Conservation (phyloP, 2,888 invertebrate species). For the Brachyptera putata region DNA sequence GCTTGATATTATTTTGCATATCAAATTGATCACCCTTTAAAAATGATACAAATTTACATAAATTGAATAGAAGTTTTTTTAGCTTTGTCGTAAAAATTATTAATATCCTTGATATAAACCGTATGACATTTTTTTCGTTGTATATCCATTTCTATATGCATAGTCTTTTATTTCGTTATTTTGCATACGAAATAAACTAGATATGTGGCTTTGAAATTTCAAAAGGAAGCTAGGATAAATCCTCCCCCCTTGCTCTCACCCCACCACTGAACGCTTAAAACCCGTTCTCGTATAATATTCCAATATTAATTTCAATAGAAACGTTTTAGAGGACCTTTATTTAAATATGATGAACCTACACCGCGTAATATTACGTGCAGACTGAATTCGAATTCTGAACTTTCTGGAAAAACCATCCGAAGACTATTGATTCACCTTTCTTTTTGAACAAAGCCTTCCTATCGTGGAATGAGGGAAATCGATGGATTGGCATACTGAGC, state of each 20-base stretch:
- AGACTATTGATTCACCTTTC: background rate
- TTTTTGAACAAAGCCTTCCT: too few relatives aligned
- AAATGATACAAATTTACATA: conserved; percentile 17
- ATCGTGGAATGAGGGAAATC: too few relatives aligned
- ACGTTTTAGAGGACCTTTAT: conserved; percentile 2
- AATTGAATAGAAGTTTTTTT: conserved; percentile 18
- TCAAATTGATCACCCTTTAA: conserved; percentile 18
- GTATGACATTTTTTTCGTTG: conserved; percentile 21
- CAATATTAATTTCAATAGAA: conserved; percentile 18
- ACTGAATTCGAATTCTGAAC: background rate
- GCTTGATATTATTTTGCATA: conserved; percentile 11
- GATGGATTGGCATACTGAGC: too few relatives aligned
- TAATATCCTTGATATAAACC: conserved; percentile 23
- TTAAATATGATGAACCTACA: conserved; percentile 16
- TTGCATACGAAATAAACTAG: conserved; percentile 27
- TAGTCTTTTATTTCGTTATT: conserved; percentile 15
- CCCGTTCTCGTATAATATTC: conserved; percentile 9
- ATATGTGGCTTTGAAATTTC: conserved; percentile 23
- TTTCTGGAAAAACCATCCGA: background rate
- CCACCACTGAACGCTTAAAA: conserved; percentile 3
- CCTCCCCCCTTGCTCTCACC: conserved; percentile 3
- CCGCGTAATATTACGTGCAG: too few relatives aligned
- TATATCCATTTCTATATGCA: conserved; percentile 12
- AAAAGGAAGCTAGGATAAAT: conserved; percentile 20
- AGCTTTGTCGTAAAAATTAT: conserved; percentile 28